phyloP scores from a whole-genome alignment of 2,888 invertebrate species.

The Drosophila pegasa region DNA sequence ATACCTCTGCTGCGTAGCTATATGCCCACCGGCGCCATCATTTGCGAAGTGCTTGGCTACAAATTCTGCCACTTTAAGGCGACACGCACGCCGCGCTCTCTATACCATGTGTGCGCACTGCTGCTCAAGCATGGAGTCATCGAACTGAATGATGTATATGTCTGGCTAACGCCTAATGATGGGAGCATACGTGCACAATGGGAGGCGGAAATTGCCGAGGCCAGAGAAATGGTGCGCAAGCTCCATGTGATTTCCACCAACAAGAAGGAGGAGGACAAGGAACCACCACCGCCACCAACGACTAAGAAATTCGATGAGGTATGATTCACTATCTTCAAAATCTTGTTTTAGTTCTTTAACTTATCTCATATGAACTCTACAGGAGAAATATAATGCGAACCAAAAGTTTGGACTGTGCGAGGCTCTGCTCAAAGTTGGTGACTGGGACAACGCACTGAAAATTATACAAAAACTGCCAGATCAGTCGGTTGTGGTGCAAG shows the following conservation, averaged over 20 bases:
- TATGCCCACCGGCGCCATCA: slow-evolving; percentile 93
- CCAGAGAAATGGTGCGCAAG: slow-evolving; percentile 95
- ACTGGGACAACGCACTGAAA: slow-evolving; percentile 94
- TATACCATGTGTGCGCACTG: slow-evolving; percentile 95
- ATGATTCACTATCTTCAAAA: slow-evolving; percentile 30
- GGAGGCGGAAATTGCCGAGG: slow-evolving; percentile 92
- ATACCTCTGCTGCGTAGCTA: slow-evolving; percentile 94
- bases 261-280: slow-evolving; percentile 87
- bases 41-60: slow-evolving; percentile 97
- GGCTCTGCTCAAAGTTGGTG: slow-evolving; percentile 93
- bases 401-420: slow-evolving; percentile 97
- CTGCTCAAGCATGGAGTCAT: slow-evolving; percentile 95
- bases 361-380: not conserved
- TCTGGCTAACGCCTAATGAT: slow-evolving; percentile 96
- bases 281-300: slow-evolving; percentile 89
- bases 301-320: slow-evolving; percentile 90
- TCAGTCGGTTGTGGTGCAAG: slow-evolving; percentile 91
- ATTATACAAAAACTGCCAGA: slow-evolving; percentile 94
- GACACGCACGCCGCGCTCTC: slow-evolving; percentile 89
- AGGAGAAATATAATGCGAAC: slow-evolving; percentile 87
- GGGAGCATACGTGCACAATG: slow-evolving; percentile 91
- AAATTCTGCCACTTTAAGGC: slow-evolving; percentile 91
- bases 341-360: not conserved
- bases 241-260: slow-evolving; percentile 93
- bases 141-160: slow-evolving; percentile 93